Percentiles rank a stretch among this genome's conserved stretches.
phyloP scores from a whole-genome alignment of 1,140 invertebrate species.

The Drosophila hydei region DNA sequence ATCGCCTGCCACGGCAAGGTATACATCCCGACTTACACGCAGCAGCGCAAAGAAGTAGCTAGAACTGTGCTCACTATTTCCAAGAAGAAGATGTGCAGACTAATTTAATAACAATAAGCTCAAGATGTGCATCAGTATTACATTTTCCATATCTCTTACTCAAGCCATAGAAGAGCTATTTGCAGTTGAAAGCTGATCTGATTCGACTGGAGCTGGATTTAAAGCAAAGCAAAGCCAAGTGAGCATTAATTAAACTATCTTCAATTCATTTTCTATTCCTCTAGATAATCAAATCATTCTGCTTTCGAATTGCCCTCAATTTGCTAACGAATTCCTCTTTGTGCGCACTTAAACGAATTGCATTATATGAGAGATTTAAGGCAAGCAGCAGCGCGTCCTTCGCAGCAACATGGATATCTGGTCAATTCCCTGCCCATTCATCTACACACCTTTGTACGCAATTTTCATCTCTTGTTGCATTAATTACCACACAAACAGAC shows the following conservation, averaged over 20 bases:
- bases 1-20: constrained; percentile 33
- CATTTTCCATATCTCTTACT: no score
- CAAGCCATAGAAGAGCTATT: no score
- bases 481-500: constrained; percentile 67
- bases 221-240: neutral
- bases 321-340: constrained; percentile 6
- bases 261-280: neutral
- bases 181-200: no score
- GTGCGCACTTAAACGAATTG: constrained; percentile 11
- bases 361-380: constrained; percentile 16
- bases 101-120: neutral
- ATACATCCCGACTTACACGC: constrained; percentile 6
- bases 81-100: neutral
- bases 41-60: neutral
- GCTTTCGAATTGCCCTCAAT: constrained; percentile 1
- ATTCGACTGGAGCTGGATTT: no score
- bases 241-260: neutral
- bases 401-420: neutral
- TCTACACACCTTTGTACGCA: constrained; percentile 20
- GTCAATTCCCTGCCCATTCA: constrained; percentile 6
- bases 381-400: constrained; percentile 3
- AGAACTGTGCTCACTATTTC: neutral
- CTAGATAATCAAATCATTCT: constrained; percentile 1
- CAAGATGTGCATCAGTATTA: neutral
- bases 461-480: constrained; percentile 57